A percentile compares a stretch with the other conserved stretches of the same genome.
Conservation (phyloP, 2,113 vertebrate species). For the Xyrauchen texanus region DNA sequence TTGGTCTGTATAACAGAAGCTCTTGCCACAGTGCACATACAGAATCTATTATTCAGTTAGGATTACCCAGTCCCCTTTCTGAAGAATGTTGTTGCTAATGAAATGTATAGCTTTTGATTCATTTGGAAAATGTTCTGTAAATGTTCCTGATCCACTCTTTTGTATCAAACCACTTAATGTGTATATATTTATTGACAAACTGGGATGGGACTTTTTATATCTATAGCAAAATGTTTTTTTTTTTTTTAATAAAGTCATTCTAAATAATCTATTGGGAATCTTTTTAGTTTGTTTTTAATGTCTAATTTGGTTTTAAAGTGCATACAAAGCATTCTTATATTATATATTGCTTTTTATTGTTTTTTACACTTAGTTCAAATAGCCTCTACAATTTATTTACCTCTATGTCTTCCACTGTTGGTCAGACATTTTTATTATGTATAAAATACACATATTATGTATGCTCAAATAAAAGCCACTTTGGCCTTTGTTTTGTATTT, state of each 20-base stretch:
- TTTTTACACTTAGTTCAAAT: not conserved
- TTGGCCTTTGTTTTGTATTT: conserved; percentile 36
- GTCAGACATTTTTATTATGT: conserved; percentile 34
- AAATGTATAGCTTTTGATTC: conserved; percentile 34
- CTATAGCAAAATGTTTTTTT: too few species aligned
- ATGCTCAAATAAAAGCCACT: conserved; percentile 49
- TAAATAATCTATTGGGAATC: too few species aligned
- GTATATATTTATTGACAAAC: conserved; percentile 79
- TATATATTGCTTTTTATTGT: too few species aligned
- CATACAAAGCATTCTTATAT: too few species aligned
- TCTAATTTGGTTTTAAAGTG: too few species aligned
- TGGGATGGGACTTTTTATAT: conserved; percentile 69
- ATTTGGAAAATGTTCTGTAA: conserved; percentile 25
- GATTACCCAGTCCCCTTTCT: not conserved
- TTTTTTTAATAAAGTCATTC: too few species aligned
- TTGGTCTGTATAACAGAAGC: not conserved
- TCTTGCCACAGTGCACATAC: not conserved
- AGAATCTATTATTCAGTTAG: not conserved
- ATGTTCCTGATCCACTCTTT: conserved; percentile 53
- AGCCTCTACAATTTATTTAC: not conserved
- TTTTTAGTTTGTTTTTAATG: too few species aligned
- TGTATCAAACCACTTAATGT: conserved; percentile 73
- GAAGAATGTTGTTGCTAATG: conserved; percentile 8
- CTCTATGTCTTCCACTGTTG: conserved; percentile 28
- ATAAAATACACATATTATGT: conserved; percentile 37